A percentile compares a stretch with the other conserved stretches of the same genome.
Conservation (phyloP, 2,888 invertebrate genomes). For the Brachycybe producta region DNA sequence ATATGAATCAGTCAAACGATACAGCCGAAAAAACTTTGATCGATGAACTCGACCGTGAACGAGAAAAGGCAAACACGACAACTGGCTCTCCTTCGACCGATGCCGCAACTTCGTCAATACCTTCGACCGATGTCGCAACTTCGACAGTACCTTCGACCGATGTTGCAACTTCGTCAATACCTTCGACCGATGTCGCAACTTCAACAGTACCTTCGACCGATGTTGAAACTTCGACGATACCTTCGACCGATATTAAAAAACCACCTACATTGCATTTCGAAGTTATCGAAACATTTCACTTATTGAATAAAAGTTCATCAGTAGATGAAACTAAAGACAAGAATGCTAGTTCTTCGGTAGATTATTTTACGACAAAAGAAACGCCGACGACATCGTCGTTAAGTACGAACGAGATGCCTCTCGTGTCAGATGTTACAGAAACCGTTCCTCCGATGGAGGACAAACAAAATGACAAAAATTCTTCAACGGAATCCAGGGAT, state of each 20-base stretch:
- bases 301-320: too few species aligned
- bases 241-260: too few species aligned
- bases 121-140: too few species aligned
- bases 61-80: not conserved
- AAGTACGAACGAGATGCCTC: not conserved
- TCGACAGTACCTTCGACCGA: not conserved
- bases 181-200: too few species aligned
- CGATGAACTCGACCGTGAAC: not conserved
- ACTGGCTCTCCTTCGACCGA: not conserved
- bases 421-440: not conserved
- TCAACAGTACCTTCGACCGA: not conserved
- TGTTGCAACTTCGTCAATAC: not conserved
- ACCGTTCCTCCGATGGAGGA: too few species aligned
- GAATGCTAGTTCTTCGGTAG: too few species aligned
- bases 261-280: too few species aligned
- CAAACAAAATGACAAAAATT: too few species aligned
- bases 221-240: not conserved
- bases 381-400: not conserved
- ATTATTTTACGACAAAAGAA: not conserved
- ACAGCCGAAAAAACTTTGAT: not conserved
- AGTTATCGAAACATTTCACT: too few species aligned
- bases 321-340: too few species aligned
- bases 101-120: not conserved
- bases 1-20: not conserved
- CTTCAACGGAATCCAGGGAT: too few species aligned